Conservation (phyloP, 2,888 invertebrate genomes). For the Psylliodes chrysocephalus region DNA sequence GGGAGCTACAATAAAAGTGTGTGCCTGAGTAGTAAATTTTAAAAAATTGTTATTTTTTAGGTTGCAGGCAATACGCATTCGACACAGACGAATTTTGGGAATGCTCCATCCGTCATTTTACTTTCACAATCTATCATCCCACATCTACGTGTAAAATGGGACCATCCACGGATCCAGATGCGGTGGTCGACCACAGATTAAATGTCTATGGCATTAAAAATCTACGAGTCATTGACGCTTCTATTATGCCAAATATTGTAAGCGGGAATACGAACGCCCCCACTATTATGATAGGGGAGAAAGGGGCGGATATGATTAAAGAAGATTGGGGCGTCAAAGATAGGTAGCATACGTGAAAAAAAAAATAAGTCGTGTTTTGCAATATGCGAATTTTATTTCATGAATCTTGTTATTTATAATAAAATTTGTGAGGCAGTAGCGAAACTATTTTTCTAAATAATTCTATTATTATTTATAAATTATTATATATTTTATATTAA, state of each 20-base stretch:
- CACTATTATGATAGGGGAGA: slow-evolving; percentile 90
- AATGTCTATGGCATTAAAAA: slow-evolving; percentile 82
- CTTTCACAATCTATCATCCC: slow-evolving; percentile 85
- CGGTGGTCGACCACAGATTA: slow-evolving; percentile 83
- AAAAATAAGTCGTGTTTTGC: no score
- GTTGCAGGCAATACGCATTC: slow-evolving; percentile 77
- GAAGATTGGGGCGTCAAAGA: slow-evolving; percentile 74
- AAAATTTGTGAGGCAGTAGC: no score
- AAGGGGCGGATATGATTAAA: slow-evolving; percentile 89
- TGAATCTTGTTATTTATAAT: no score
- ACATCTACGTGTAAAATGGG: slow-evolving; percentile 90
- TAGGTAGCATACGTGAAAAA: slow-evolving; percentile 25
- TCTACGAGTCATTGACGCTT: slow-evolving; percentile 83
- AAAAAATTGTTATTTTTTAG: slow-evolving; percentile 53
- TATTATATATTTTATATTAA: no score
- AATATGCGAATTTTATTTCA: no score
- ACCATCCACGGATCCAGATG: slow-evolving; percentile 76
- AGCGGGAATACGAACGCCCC: slow-evolving; percentile 93
- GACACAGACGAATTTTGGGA: slow-evolving; percentile 89
- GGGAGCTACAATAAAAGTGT: no score
- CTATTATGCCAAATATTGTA: slow-evolving; percentile 88
- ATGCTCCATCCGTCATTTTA: slow-evolving; percentile 83
- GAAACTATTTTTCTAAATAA: no score
- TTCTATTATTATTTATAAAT: no score
- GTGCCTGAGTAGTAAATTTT: no score